Evolutionary conservation across 2,113 vertebrate species (phyloP).

Genomic region (Zosterops lateralis): DNA sequence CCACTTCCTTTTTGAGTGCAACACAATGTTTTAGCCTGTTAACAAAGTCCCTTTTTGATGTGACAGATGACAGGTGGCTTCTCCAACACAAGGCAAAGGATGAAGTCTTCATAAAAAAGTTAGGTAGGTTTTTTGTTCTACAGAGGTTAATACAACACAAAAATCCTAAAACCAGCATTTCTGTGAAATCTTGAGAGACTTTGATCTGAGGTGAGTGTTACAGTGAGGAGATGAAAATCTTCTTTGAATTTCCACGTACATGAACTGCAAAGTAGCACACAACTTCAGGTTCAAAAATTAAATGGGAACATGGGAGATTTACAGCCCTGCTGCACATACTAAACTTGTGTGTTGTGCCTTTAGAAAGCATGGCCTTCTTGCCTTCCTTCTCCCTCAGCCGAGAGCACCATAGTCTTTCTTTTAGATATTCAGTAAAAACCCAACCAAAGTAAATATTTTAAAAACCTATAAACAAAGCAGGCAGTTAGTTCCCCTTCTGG

Average conservation of each 20-base stretch:
- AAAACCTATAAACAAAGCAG: background rate
- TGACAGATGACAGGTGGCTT: background rate
- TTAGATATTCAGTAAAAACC: background rate
- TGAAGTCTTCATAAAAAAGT: background rate
- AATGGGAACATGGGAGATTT: background rate
- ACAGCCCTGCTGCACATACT: background rate
- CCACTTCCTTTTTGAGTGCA: background rate
- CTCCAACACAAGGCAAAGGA: background rate
- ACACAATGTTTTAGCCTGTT: background rate
- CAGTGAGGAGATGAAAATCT: background rate
- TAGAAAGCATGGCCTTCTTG: background rate
- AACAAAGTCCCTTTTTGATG: background rate
- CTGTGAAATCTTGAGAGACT: background rate
- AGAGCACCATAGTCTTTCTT: background rate
- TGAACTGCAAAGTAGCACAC: accelerated
- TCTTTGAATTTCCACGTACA: background rate
- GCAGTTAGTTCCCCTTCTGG: background rate
- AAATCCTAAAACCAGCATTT: background rate
- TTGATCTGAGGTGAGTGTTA: background rate
- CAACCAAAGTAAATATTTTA: background rate
- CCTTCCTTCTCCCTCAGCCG: background rate
- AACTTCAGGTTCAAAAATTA: background rate
- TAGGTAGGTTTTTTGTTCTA: background rate
- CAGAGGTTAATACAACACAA: too few species aligned
- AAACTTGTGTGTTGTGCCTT: background rate